phyloP scores from a whole-genome alignment of 2,888 invertebrate species.

The Melanotus villosus region DNA sequence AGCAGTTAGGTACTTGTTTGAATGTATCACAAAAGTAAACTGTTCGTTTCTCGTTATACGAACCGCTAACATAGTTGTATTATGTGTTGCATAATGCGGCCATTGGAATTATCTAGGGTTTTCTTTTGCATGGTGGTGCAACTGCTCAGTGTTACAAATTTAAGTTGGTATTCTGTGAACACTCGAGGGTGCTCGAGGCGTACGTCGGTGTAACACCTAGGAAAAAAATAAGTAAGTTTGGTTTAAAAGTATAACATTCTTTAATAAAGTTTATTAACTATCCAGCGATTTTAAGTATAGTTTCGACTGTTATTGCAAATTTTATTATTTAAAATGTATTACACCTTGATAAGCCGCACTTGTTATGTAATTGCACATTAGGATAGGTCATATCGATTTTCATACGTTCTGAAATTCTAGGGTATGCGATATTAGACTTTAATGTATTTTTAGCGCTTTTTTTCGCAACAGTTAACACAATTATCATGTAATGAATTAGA shows the following conservation, averaged over 20 bases:
- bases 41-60: no score
- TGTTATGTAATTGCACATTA: constrained; percentile 46
- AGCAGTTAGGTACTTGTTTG: no score
- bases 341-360: constrained; percentile 5
- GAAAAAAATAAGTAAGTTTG: no score
- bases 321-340: no score
- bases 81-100: no score
- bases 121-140: no score
- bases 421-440: constrained; percentile 26
- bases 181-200: not conserved
- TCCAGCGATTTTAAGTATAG: not conserved
- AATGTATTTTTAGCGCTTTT: constrained; percentile 32
- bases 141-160: no score
- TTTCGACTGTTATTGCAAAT: no score
- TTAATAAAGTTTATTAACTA: not conserved
- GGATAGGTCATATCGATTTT: constrained; percentile 43
- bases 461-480: not conserved
- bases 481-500: not conserved
- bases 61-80: no score
- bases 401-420: constrained; percentile 6
- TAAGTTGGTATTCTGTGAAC: not conserved
- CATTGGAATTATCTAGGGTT: no score
- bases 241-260: constrained; percentile 1
- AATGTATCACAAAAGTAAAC: no score
- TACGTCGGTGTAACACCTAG: no score